A percentile compares a stretch with the other conserved stretches of the same genome.
phyloP scores from a whole-genome alignment of 2,888 invertebrate genomes.

The Pharmacophagus antenor region DNA sequence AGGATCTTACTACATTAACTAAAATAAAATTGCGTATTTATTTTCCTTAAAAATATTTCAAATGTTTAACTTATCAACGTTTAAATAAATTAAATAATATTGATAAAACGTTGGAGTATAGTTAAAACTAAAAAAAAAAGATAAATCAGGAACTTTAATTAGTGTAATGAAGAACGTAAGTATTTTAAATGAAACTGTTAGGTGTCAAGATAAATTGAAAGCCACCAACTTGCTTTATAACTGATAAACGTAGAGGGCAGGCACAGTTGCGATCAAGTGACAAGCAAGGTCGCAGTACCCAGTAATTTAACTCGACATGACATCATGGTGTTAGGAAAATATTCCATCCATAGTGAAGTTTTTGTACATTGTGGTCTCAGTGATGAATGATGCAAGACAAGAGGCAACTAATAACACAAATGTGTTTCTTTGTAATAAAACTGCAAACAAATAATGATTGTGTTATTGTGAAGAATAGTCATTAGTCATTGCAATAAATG shows the following conservation, averaged over 20 bases:
- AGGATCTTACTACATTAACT: not conserved
- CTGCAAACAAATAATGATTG: conserved; percentile 18
- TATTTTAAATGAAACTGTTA: conserved; percentile 4
- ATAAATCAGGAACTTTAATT: not conserved
- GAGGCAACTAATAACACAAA: conserved; percentile 23
- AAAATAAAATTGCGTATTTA: too few relatives aligned
- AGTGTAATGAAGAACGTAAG: not conserved
- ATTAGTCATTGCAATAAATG: conserved; percentile 19
- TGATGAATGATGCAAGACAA: conserved; percentile 36
- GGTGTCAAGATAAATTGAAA: conserved; percentile 15
- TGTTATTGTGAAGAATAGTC: conserved; percentile 12
- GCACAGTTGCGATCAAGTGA: conserved; percentile 45
- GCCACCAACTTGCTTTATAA: conserved; percentile 5
- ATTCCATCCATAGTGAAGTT: conserved; percentile 65
- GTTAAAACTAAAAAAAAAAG: not conserved
- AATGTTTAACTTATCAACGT: not conserved
- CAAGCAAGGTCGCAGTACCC: conserved; percentile 66
- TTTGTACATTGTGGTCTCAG: conserved; percentile 52
- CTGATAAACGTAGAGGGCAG: conserved; percentile 14
- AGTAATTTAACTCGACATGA: conserved; percentile 76
- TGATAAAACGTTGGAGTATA: not conserved
- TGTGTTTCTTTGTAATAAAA: conserved; percentile 22
- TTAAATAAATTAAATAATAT: not conserved
- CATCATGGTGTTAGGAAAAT: conserved; percentile 72
- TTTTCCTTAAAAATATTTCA: not conserved